These are phyloP conservation scores for Idaea aversata DNA, from an alignment of 2,888 invertebrate genomes.

Conservation along the genomic window DNA sequence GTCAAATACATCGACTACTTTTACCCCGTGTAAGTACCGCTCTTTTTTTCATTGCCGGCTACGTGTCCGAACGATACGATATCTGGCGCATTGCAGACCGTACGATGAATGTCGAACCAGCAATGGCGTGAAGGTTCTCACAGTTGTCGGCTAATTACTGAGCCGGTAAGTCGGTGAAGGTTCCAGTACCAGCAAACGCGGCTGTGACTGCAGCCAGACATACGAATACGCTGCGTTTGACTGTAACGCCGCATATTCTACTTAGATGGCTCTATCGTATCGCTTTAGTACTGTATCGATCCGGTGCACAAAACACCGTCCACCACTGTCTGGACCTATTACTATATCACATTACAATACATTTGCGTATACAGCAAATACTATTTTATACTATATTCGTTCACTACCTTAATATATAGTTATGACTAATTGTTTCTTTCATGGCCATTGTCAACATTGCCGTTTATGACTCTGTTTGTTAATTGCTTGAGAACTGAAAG, in stretches of 20 bases:
- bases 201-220: constrained; percentile 62
- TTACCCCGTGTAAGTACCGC: constrained; percentile 84
- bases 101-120: constrained; percentile 31
- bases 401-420: constrained; percentile 1
- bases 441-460: constrained; percentile 15
- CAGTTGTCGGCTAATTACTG: constrained; percentile 58
- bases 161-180: constrained; percentile 78
- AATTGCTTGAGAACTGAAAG: constrained; percentile 3
- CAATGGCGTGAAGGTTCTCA: constrained; percentile 59
- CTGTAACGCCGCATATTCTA: constrained; percentile 70
- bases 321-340: constrained; percentile 36
- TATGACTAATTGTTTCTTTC: constrained; percentile 25
- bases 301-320: constrained; percentile 60
- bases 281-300: constrained; percentile 68
- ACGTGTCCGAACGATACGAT: constrained; percentile 22
- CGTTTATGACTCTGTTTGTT: constrained; percentile 5
- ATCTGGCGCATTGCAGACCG: constrained; percentile 61
- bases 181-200: constrained; percentile 57
- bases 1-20: constrained; percentile 87
- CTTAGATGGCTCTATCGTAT: constrained; percentile 58
- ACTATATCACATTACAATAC: constrained; percentile 19
- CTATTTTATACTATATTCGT: neutral
- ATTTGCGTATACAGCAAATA: neutral
- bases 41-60: constrained; percentile 25
- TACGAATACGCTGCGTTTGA: constrained; percentile 60